These are phyloP conservation scores for Panthera tigris DNA, from an alignment of 2,113 vertebrate species.

Conservation along the genomic window DNA sequence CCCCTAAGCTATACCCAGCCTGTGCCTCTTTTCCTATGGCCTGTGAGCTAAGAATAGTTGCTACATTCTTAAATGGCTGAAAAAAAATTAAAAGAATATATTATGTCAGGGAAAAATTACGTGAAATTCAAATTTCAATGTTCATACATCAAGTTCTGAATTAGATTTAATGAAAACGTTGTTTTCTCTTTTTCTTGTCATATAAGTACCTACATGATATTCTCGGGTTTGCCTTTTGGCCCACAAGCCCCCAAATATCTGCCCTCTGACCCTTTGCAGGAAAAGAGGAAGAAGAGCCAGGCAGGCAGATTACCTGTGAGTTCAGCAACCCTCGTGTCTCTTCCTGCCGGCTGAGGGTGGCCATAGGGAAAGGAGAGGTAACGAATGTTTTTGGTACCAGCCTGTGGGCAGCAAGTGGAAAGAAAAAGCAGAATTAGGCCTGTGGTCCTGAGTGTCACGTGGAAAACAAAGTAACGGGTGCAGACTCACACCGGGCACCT, in stretches of 20 bases:
- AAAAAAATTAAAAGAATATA: not conserved
- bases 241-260: too few species aligned
- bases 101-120: not conserved
- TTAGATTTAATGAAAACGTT: not conserved
- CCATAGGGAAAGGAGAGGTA: constrained; percentile 85
- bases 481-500: accelerated
- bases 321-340: constrained; percentile 41
- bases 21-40: not conserved
- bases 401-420: constrained; percentile 75
- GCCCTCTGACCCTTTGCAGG: not conserved
- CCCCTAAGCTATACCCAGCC: not conserved
- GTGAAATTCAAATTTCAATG: not conserved
- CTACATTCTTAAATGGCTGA: not conserved
- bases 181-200: not conserved
- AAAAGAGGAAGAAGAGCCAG: not conserved
- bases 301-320: constrained; percentile 78
- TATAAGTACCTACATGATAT: not conserved
- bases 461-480: not conserved
- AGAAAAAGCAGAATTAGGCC: not conserved
- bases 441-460: accelerated
- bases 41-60: not conserved
- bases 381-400: constrained; percentile 62
- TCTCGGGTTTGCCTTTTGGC: not conserved
- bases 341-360: not conserved
- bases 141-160: not conserved